A percentile compares a stretch with the other conserved stretches of the same genome.
phyloP scores from a whole-genome alignment of 2,113 vertebrate species.

The Carlito syrichta region DNA sequence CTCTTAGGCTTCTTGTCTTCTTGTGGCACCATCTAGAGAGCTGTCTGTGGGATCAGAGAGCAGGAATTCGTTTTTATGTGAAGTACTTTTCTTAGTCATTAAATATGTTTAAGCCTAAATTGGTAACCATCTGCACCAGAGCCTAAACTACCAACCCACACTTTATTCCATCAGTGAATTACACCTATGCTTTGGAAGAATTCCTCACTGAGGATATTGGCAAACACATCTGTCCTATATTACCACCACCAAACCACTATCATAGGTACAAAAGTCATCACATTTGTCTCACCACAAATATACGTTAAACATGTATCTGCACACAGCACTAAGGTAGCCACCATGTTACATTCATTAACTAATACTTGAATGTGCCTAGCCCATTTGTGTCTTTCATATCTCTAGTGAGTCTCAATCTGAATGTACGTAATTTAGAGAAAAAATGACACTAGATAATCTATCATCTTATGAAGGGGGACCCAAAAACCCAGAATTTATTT shows the following conservation, averaged over 20 bases:
- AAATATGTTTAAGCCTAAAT: neutral
- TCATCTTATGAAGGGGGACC: no score
- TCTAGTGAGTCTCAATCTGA: neutral
- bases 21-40: neutral
- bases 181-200: neutral
- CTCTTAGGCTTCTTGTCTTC: neutral
- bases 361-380: neutral
- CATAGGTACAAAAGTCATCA: neutral
- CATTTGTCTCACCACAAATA: neutral
- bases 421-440: neutral
- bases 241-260: neutral
- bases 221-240: neutral
- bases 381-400: neutral
- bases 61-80: neutral
- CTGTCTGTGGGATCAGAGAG: neutral
- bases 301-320: neutral
- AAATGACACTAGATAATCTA: neutral
- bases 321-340: neutral
- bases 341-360: neutral
- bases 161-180: neutral
- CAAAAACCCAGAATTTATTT: no score
- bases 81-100: neutral
- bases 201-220: neutral
- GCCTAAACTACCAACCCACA: neutral
- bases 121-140: neutral